A percentile compares a stretch with the other conserved stretches of the same genome.
These are phyloP conservation scores for Aspidiotus destructor DNA, from an alignment of 2,888 invertebrate species.

Conservation along the genomic window DNA sequence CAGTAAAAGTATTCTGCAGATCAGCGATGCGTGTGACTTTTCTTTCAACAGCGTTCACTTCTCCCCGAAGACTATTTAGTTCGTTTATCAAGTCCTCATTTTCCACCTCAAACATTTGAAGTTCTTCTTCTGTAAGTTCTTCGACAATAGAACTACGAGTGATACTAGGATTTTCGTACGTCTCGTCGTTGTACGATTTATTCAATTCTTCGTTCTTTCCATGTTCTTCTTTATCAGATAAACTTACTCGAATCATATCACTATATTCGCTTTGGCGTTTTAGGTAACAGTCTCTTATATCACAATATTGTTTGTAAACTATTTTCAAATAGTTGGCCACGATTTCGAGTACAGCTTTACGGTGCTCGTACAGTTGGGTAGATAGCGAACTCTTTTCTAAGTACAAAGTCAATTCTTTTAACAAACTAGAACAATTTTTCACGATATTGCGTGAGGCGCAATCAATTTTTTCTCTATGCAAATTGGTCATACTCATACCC, in stretches of 20 bases:
- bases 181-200: constrained; percentile 5
- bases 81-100: constrained; percentile 79
- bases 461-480: constrained; percentile 79
- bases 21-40: constrained; percentile 93
- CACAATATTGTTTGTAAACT: constrained; percentile 78
- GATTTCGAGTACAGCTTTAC: constrained; percentile 61
- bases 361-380: constrained; percentile 64
- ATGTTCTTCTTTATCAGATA: constrained; percentile 15
- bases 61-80: constrained; percentile 77
- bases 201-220: constrained; percentile 13
- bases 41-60: constrained; percentile 70
- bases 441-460: constrained; percentile 74
- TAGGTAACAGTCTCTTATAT: constrained; percentile 76
- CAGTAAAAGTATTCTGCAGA: constrained; percentile 90
- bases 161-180: constrained; percentile 19
- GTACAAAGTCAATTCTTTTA: constrained; percentile 50
- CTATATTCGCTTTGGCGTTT: constrained; percentile 75
- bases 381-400: constrained; percentile 34
- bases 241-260: constrained; percentile 52
- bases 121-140: constrained; percentile 70
- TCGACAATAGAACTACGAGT: constrained; percentile 40
- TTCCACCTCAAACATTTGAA: constrained; percentile 87
- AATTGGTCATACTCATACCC: constrained; percentile 54
- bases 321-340: constrained; percentile 71
- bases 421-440: constrained; percentile 66